These are phyloP conservation scores for Cossypha niveicapilla DNA, from an alignment of 2,797 vertebrate species.

Conservation along the genomic window DNA sequence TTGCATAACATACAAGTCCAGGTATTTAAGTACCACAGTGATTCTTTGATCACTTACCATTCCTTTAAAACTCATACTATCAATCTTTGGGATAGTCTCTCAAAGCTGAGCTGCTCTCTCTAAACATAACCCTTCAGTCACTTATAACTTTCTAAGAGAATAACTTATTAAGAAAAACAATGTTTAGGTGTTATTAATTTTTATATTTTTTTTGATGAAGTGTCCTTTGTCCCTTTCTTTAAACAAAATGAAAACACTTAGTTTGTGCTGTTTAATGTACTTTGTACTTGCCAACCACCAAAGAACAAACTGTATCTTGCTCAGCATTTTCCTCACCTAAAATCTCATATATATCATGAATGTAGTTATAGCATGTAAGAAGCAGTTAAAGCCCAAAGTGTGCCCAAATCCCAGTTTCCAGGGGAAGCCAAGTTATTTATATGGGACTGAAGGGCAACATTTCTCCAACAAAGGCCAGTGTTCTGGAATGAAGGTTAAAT, in stretches of 20 bases:
- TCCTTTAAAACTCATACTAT: not conserved
- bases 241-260: not conserved
- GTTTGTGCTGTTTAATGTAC: not conserved
- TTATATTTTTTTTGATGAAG: fast-evolving
- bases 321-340: fast-evolving
- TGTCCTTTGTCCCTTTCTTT: not conserved
- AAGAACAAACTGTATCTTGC: not conserved
- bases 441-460: not conserved
- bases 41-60: not conserved
- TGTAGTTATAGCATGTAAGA: fast-evolving
- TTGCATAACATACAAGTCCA: not conserved
- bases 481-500: not conserved
- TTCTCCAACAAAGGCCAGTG: not conserved
- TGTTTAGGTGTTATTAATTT: fast-evolving
- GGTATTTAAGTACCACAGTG: fast-evolving
- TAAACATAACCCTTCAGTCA: not conserved
- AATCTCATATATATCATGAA: not conserved
- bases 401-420: not conserved
- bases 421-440: not conserved
- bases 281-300: not conserved
- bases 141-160: not conserved
- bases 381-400: not conserved
- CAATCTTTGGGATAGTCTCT: fast-evolving
- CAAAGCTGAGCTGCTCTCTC: not conserved
- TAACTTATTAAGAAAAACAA: not conserved